These are phyloP conservation scores for Drosophila pruinosa DNA, from an alignment of 1,140 invertebrate species.

Conservation along the genomic window DNA sequence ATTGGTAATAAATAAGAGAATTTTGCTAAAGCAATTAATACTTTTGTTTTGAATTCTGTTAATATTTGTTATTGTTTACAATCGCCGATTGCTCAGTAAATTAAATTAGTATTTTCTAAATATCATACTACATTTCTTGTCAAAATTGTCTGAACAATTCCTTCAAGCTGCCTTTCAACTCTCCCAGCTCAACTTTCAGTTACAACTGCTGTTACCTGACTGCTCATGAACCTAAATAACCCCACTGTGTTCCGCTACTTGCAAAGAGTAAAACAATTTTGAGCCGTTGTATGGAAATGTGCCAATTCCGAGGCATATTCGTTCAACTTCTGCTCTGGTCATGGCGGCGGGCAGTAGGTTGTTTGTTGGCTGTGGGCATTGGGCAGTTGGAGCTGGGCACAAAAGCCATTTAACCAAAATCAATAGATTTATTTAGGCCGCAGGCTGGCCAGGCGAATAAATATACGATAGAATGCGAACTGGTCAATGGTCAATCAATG, in stretches of 20 bases:
- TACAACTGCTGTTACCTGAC: too few species aligned
- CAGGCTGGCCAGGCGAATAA: constrained; percentile 35
- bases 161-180: too few species aligned
- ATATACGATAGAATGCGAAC: background rate
- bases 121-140: too few species aligned
- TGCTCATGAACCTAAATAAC: too few species aligned
- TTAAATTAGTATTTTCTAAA: too few species aligned
- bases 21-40: too few species aligned
- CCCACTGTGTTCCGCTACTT: background rate
- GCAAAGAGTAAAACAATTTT: constrained; percentile 34
- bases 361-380: background rate
- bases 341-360: background rate
- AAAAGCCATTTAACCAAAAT: constrained; percentile 76
- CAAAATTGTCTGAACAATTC: too few species aligned
- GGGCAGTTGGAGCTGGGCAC: constrained; percentile 9
- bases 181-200: too few species aligned
- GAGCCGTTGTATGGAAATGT: constrained; percentile 26
- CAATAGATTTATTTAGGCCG: constrained; percentile 78
- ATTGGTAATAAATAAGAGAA: too few species aligned
- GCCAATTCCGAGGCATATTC: constrained; percentile 35
- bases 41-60: too few species aligned
- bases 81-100: too few species aligned
- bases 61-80: too few species aligned
- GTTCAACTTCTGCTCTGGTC: background rate
- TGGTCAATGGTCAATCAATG: constrained; percentile 12